Conservation (phyloP, 2,113 vertebrate genomes). For the Lipophrys pholis region DNA sequence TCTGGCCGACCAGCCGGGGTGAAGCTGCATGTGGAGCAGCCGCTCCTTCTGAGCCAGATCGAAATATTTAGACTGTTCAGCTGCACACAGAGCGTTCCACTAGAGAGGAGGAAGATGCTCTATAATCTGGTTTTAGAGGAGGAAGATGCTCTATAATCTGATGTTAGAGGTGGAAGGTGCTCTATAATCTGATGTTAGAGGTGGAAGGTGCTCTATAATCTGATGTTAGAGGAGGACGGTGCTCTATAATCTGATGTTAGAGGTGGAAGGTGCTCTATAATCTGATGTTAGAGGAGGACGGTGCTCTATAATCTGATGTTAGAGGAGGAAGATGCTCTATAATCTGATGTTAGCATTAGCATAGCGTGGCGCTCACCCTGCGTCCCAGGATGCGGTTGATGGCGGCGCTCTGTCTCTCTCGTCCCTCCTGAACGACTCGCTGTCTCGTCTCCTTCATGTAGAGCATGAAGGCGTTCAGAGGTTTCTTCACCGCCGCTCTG, state of each 20-base stretch:
- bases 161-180: too few relatives aligned
- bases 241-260: too few relatives aligned
- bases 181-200: too few relatives aligned
- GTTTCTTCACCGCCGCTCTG: conserved; percentile 91
- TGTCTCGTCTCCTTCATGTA: conserved; percentile 99
- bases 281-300: too few relatives aligned
- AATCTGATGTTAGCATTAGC: not conserved
- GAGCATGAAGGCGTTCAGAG: conserved; percentile 98
- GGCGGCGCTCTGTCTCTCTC: conserved; percentile 79
- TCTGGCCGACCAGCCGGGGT: conserved; percentile 94
- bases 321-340: too few relatives aligned
- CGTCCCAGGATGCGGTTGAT: conserved; percentile 97
- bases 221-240: too few relatives aligned
- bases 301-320: too few relatives aligned
- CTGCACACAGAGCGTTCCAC: conserved; percentile 92
- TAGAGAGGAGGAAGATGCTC: conserved; percentile 52
- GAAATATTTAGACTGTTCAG: conserved; percentile 80
- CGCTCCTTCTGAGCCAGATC: conserved; percentile 94
- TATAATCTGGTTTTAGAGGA: too few relatives aligned
- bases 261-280: too few relatives aligned
- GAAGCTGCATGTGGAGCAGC: conserved; percentile 96
- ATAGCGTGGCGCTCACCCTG: conserved; percentile 80
- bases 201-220: too few relatives aligned
- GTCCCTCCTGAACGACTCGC: conserved; percentile 91
- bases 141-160: too few relatives aligned